Conservation (phyloP, 2,888 invertebrate genomes). For the Tetrapedia diversipes region DNA sequence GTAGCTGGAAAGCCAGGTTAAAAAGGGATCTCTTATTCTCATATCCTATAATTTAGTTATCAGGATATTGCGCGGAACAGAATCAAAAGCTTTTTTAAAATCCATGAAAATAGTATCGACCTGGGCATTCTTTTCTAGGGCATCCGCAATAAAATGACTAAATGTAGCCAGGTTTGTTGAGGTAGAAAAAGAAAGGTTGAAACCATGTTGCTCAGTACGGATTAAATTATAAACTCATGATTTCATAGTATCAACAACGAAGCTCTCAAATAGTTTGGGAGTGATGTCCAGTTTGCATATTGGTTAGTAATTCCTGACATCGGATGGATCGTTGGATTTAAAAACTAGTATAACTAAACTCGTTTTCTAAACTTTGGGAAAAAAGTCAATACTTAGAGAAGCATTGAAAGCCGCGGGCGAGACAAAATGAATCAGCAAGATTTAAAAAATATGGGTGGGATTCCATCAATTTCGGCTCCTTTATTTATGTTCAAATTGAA, state of each 20-base stretch:
- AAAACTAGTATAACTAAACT: neutral
- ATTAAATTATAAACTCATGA: neutral
- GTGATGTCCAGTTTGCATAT: neutral
- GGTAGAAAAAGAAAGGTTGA: neutral
- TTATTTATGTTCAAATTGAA: neutral
- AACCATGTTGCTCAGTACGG: neutral
- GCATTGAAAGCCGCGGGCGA: neutral
- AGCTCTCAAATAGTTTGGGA: neutral
- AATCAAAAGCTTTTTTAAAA: constrained; percentile 1
- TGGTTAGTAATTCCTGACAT: neutral
- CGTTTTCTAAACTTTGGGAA: neutral
- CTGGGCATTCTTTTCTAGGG: too few relatives aligned
- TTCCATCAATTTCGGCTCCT: neutral
- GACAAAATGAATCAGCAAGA: too few relatives aligned
- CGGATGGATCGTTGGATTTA: neutral
- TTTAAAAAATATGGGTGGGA: neutral
- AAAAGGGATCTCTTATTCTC: neutral
- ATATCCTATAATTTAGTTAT: neutral
- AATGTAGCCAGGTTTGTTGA: neutral
- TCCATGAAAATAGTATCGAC: neutral
- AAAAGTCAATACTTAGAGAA: too few relatives aligned
- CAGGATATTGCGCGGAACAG: neutral
- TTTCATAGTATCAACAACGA: neutral
- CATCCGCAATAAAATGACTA: too few relatives aligned
- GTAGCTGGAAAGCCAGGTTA: neutral